A percentile compares a stretch with the other conserved stretches of the same genome.
Conservation (phyloP, 2,888 invertebrate species). For the Rhyacophila evoluta region DNA sequence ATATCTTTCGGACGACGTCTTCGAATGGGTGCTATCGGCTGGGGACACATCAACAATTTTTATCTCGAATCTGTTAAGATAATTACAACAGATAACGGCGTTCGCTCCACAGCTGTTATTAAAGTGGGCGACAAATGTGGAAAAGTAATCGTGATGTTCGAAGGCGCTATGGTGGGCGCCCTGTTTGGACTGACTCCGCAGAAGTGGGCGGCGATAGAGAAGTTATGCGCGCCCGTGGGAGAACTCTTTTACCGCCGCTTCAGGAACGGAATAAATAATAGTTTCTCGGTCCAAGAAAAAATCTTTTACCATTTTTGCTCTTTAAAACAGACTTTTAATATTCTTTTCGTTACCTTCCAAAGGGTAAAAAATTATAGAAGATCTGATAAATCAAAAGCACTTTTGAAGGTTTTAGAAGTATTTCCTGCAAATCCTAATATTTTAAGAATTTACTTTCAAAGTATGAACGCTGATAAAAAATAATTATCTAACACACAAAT, state of each 20-base stretch:
- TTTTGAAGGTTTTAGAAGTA: constrained; percentile 60
- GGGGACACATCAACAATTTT: constrained; percentile 65
- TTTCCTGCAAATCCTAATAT: constrained; percentile 30
- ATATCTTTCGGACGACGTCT: constrained; percentile 42
- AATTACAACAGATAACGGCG: constrained; percentile 58
- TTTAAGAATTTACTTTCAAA: constrained; percentile 26
- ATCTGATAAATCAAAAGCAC: constrained; percentile 61
- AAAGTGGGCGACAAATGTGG: constrained; percentile 64
- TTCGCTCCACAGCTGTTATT: constrained; percentile 61
- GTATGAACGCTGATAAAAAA: no score
- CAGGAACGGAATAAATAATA: constrained; percentile 62
- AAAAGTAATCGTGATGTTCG: constrained; percentile 62
- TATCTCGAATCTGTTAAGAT: constrained; percentile 67
- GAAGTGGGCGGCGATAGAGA: constrained; percentile 64
- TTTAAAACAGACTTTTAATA: constrained; percentile 60
- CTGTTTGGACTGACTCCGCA: constrained; percentile 62
- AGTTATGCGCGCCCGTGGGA: constrained; percentile 59
- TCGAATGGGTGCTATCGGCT: constrained; percentile 56
- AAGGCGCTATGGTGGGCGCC: constrained; percentile 60
- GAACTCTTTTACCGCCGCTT: constrained; percentile 67
- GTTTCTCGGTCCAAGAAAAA: constrained; percentile 62
- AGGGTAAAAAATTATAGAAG: constrained; percentile 62
- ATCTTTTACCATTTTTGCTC: constrained; percentile 67
- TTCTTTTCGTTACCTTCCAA: constrained; percentile 61
- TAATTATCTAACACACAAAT: no score